Evolutionary conservation across 2,797 vertebrate species (phyloP).

Genomic region (Helostoma temminkii): DNA sequence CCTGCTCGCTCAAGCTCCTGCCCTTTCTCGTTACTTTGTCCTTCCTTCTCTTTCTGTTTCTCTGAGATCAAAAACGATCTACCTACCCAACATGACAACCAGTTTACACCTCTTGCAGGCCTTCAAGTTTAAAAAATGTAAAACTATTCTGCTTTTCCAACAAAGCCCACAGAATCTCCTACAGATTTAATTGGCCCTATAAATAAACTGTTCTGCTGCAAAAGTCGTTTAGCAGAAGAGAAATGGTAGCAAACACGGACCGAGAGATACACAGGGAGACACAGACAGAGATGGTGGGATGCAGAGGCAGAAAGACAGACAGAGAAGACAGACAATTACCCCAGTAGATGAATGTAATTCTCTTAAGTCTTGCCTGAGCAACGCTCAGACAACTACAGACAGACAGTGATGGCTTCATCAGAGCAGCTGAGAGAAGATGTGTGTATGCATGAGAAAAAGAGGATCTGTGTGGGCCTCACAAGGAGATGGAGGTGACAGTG

Average conservation of each 20-base stretch:
- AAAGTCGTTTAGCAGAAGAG: slow-evolving; percentile 65
- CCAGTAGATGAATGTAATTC: slow-evolving; percentile 69
- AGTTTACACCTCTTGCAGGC: slow-evolving; percentile 63
- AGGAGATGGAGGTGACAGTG: slow-evolving; percentile 47
- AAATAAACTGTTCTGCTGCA: slow-evolving; percentile 75
- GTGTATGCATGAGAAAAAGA: slow-evolving; percentile 25
- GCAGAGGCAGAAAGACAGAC: slow-evolving; percentile 45
- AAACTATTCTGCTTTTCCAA: slow-evolving; percentile 61
- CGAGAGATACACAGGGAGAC: slow-evolving; percentile 23
- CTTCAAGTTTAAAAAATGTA: slow-evolving; percentile 68
- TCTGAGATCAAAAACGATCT: slow-evolving; percentile 61
- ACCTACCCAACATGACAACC: slow-evolving; percentile 50
- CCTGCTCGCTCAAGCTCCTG: not conserved
- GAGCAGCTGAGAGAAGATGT: slow-evolving; percentile 34
- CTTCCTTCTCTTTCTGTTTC: slow-evolving; percentile 30
- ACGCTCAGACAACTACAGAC: slow-evolving; percentile 55
- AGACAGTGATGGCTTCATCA: slow-evolving; percentile 69
- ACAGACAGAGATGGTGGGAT: slow-evolving; percentile 45
- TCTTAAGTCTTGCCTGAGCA: slow-evolving; percentile 61
- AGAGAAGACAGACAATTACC: slow-evolving; percentile 65
- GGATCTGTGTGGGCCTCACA: slow-evolving; percentile 31
- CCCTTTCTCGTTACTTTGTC: slow-evolving; percentile 21
- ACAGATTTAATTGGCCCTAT: slow-evolving; percentile 79
- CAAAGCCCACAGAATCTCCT: slow-evolving; percentile 70
- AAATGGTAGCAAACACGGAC: slow-evolving; percentile 51